Conservation (phyloP, 2,797 vertebrate species). For the Danio jaintianensis region DNA sequence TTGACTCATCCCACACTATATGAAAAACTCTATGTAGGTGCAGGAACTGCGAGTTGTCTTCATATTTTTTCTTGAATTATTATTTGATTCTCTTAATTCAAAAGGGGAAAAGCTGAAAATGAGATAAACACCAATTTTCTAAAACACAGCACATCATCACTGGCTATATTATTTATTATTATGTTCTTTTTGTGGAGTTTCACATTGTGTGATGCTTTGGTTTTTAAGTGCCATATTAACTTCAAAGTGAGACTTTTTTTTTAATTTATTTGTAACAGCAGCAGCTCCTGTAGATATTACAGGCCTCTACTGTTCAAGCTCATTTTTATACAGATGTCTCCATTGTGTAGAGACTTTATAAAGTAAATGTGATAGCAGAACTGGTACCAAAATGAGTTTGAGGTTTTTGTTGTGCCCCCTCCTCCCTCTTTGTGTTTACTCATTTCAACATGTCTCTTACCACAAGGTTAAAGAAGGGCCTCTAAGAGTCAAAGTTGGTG, state of each 20-base stretch:
- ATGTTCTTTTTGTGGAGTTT: constrained; percentile 39
- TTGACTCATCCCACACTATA: constrained; percentile 47
- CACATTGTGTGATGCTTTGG: constrained; percentile 43
- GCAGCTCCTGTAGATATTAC: constrained; percentile 54
- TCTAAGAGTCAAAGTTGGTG: constrained; percentile 38
- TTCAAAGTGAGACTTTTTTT: constrained; percentile 52
- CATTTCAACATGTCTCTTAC: background rate
- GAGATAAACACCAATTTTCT: no score
- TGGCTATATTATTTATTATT: background rate
- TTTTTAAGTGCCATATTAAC: constrained; percentile 50
- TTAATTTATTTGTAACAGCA: constrained; percentile 52
- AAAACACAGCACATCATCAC: no score
- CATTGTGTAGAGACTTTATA: constrained; percentile 7
- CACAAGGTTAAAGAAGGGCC: constrained; percentile 30
- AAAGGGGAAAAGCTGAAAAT: background rate
- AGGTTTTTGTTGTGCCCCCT: constrained; percentile 7
- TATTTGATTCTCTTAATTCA: constrained; percentile 8
- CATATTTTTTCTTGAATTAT: background rate
- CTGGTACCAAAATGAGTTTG: constrained; percentile 38
- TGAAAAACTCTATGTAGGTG: constrained; percentile 9
- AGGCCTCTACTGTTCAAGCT: constrained; percentile 32
- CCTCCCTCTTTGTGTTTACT: background rate
- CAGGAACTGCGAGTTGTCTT: background rate
- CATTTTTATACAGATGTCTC: constrained; percentile 23
- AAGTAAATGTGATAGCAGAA: constrained; percentile 31